These are phyloP conservation scores for Dolichoris vasculosae DNA, from an alignment of 1,140 invertebrate species.

Conservation along the genomic window DNA sequence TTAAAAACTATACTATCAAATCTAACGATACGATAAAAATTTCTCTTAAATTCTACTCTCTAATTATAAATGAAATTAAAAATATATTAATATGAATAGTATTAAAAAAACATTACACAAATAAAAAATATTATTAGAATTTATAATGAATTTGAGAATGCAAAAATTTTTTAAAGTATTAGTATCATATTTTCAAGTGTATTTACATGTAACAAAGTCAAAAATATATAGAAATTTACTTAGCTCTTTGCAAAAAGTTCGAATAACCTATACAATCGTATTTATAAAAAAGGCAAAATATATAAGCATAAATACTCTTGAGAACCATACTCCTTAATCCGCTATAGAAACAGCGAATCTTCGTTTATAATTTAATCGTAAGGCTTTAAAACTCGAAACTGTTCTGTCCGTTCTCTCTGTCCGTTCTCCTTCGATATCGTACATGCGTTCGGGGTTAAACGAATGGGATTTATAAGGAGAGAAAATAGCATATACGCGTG, in stretches of 20 bases:
- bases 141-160: no score
- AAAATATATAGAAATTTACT: background rate
- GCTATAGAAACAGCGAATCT: background rate
- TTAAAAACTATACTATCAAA: no score
- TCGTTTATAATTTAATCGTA: slow-evolving; percentile 24
- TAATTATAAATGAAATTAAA: no score
- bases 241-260: background rate
- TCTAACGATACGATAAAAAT: no score
- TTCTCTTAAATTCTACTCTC: no score
- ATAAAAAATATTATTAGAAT: no score
- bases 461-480: background rate
- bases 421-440: background rate
- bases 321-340: background rate
- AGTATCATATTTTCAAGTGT: background rate
- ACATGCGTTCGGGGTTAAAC: background rate
- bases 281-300: background rate
- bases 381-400: slow-evolving; percentile 41
- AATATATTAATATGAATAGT: no score
- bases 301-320: background rate
- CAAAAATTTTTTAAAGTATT: no score
- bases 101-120: no score
- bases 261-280: background rate
- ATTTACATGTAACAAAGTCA: background rate
- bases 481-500: background rate
- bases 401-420: background rate